Base-by-base conservation (phyloP, 2,888 invertebrate genomes). In the Drosophila differens region DNA sequence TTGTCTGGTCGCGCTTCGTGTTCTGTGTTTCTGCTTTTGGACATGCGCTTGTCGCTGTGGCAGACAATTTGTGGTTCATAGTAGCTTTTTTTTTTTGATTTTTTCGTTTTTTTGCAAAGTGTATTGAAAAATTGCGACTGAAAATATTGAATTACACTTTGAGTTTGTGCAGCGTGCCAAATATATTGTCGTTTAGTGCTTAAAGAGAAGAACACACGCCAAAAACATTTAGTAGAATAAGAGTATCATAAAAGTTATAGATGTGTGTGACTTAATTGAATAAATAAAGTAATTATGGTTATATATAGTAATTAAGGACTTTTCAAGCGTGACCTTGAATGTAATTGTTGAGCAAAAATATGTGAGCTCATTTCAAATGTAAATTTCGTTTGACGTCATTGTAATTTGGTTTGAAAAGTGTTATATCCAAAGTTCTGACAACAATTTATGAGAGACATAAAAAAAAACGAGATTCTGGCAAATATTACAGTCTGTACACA, bases 1-100 rank as follows among this genome's bases (percentile, higher is more conserved):
- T 83, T 90, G 90, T 89, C 91, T 91, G 91, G 85, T 66, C 39
- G 54, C 68, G 63, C 33, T 37, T 32, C 44, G 35, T 47, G 22
- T 37, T 28, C 55, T 70, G 51, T 54, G 33, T 41, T 61, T 28
- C 19, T 30, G 65, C 35, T 61, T 47, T 39, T 67, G 79, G 79
- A 70, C 79, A 81, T 79, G 76, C 81, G 81, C 72, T 63, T 63
- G 53, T 60, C 55, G 61, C 22, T 55, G 37, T 47, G n/a, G 39
- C 65, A 54, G 54, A 54, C 54, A 35, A 12, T n/a, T 55, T 55
- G 37, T 55, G 35, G 58, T 37, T 35, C 19, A 32, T 19, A 25
- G 25, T n/a, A 33, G 22, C 51, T 63, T 60, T 60, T 60, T 60
- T 60, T 60, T 33, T 62, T 57, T 66, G 28, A 55, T 61, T 39